A percentile compares a stretch with the other conserved stretches of the same genome.
These are phyloP conservation scores for Augiades crinisus DNA, from an alignment of 2,888 invertebrate genomes.

Conservation along the genomic window DNA sequence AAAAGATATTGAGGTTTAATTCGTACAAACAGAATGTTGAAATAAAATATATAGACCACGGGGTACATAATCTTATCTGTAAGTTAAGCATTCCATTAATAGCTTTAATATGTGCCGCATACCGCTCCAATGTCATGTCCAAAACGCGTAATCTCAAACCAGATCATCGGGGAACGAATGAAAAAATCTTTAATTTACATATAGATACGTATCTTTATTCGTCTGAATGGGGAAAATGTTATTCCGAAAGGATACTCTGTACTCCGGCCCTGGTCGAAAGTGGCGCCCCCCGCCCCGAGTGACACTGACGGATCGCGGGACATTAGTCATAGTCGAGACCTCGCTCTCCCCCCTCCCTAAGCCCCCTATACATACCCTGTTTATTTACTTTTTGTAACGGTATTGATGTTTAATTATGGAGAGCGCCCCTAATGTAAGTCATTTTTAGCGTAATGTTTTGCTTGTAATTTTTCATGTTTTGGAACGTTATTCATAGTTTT, in stretches of 20 bases:
- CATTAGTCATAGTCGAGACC: conserved; percentile 86
- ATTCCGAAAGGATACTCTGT: conserved; percentile 66
- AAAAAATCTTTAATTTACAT: conserved; percentile 63
- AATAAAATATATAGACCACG: no score
- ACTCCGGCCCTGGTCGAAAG: conserved; percentile 69
- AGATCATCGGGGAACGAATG: conserved; percentile 39
- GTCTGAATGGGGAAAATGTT: conserved; percentile 69
- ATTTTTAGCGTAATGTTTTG: conserved; percentile 70
- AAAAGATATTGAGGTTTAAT: no score
- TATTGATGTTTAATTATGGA: conserved; percentile 82
- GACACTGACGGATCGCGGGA: conserved; percentile 86
- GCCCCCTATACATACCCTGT: conserved; percentile 73
- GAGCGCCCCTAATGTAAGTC: conserved; percentile 66
- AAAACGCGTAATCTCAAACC: conserved; percentile 26
- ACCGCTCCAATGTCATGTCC: conserved; percentile 23
- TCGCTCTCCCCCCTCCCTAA: conserved; percentile 68
- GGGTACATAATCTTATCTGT: neutral
- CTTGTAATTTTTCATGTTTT: conserved; percentile 56
- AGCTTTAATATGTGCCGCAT: conserved; percentile 10
- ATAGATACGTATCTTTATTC: conserved; percentile 64
- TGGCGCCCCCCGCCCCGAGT: conserved; percentile 71
- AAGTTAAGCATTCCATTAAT: neutral
- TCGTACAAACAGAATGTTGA: no score
- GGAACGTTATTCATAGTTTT: conserved; percentile 19
- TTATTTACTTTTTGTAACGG: conserved; percentile 81